Evolutionary conservation across 1,140 invertebrate genomes (phyloP).

Genomic region (Leptopilina boulardi): DNA sequence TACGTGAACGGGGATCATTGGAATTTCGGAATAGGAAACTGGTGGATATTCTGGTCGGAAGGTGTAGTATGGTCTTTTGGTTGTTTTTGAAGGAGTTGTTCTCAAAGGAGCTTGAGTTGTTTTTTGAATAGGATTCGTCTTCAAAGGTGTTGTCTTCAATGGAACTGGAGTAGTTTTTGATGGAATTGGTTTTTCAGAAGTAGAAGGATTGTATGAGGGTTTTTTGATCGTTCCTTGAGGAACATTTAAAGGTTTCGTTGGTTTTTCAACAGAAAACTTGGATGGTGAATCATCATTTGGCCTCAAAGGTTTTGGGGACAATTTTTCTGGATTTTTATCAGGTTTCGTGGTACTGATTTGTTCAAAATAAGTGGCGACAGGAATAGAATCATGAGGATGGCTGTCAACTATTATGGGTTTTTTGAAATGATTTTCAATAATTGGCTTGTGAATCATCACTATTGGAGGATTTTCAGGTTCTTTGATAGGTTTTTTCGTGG

Average conservation of each 20-base stretch:
- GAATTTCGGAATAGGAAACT: slow-evolving; percentile 59
- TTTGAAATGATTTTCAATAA: slow-evolving; percentile 6
- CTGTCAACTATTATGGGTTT: neutral
- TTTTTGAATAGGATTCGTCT: too few relatives aligned
- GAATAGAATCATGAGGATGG: neutral
- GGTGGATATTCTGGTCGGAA: slow-evolving; percentile 13
- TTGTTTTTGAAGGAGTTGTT: slow-evolving; percentile 7
- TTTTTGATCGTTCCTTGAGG: too few relatives aligned
- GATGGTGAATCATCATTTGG: neutral
- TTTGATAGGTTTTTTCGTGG: neutral
- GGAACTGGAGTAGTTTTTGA: too few relatives aligned
- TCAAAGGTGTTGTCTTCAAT: neutral
- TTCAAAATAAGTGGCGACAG: neutral
- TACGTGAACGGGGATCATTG: slow-evolving; percentile 71
- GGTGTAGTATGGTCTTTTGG: neutral
- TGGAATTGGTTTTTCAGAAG: too few relatives aligned
- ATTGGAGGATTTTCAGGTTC: neutral
- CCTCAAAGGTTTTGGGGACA: neutral
- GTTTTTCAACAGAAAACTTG: slow-evolving; percentile 17
- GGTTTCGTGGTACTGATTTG: neutral
- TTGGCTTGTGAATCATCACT: too few relatives aligned
- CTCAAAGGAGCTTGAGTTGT: slow-evolving; percentile 31
- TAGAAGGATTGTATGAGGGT: too few relatives aligned
- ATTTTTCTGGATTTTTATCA: neutral
- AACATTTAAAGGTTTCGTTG: too few relatives aligned